Base-by-base conservation (phyloP, 2,113 vertebrate genomes). In the Cyanistes caeruleus region DNA sequence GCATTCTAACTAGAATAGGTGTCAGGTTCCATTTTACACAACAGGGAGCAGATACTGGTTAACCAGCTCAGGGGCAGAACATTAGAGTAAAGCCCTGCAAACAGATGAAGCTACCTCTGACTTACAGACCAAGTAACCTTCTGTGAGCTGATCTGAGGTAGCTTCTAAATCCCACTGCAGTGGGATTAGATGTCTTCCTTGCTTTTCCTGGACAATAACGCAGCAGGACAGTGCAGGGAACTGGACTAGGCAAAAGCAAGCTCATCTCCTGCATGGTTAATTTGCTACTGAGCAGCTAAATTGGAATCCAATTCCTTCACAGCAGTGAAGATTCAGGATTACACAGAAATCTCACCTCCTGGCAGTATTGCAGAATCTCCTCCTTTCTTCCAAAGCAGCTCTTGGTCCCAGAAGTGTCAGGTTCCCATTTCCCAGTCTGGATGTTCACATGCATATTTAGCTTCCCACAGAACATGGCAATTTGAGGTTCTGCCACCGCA, bases 361-460 rank as follows among this genome's bases (percentile, higher is more conserved):
- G 99, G 96, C 99, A 99, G 98, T 99, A 99, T 91, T 99, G 98
- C 95, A 99, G 98, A 93, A 99, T 98, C 16, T 98, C 98, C 75
- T 99, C 99, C 94, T 99, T 99, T 95, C 97, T 99, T 95, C 97
- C 98, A 62, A 99, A 96, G 93, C 99, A 99, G 97, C 98, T 99
- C 97, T 99, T 98, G 62, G 98, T 98, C 77, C 99, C 99, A 0
- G 99, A 98, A 48, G 99, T 98, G 97, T 99, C 99, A 5, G 99
- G 98, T 48, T 99, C 99, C 99, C 99, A 99, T 96, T 99, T 99
- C 82, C 99, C 99, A 28, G 99, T 99, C 97, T 99, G 99, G 92
- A 99, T 99, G 95, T 99, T 99, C 91, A 99, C 98, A 5, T 99
- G 99, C 99, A 99, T 99, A 96, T 99, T 99, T 73, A 99, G 98